These are phyloP conservation scores for Bolinopsis microptera DNA, from an alignment of 37 sponge, comb jelly and placozoan species.

Conservation along the genomic window DNA sequence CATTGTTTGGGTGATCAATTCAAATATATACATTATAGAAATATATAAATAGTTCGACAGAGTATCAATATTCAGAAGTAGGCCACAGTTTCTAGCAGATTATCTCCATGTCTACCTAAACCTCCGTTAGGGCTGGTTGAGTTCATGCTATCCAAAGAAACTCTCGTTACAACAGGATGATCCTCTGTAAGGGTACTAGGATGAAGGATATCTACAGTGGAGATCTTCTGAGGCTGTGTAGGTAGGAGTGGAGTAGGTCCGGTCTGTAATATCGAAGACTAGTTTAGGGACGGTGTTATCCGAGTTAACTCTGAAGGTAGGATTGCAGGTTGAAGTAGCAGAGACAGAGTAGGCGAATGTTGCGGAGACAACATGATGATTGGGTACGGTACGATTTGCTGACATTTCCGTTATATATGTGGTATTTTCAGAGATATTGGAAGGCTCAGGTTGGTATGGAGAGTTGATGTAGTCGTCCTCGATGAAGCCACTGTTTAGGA, in stretches of 20 bases:
- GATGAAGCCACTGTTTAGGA: slow-evolving; percentile 57
- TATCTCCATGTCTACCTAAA: background rate
- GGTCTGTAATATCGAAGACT: background rate
- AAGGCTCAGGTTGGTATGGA: background rate
- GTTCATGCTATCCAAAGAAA: background rate
- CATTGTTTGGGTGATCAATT: too few relatives aligned
- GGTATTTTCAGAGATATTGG: background rate
- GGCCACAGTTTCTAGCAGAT: background rate
- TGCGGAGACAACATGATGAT: background rate
- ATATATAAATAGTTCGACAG: too few relatives aligned
- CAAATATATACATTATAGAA: too few relatives aligned
- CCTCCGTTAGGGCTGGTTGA: background rate
- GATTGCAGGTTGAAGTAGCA: background rate
- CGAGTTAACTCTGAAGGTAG: background rate
- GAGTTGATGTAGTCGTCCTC: slow-evolving; percentile 63
- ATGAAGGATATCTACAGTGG: background rate
- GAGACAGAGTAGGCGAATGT: slow-evolving; percentile 38
- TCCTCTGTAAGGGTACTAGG: background rate
- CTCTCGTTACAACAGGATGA: slow-evolving; percentile 13
- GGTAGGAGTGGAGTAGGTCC: background rate
- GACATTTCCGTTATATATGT: background rate
- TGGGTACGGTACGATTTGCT: background rate
- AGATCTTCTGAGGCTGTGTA: background rate
- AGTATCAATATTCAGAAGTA: slow-evolving; percentile 30
- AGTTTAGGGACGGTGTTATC: background rate